Conservation (phyloP, 1,140 invertebrate genomes). For the Brachionus sp. region DNA sequence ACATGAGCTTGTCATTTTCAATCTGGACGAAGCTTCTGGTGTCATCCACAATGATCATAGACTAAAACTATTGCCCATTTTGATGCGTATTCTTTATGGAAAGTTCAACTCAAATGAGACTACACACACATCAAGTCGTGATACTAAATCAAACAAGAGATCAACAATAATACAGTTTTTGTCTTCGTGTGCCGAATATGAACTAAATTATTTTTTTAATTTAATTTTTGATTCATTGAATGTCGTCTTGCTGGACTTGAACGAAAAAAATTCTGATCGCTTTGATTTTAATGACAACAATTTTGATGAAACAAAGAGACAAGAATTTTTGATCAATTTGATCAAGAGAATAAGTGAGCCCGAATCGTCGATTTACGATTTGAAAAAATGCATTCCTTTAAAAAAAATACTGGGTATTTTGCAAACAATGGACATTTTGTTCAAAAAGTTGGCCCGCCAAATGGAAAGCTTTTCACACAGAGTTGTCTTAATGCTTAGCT, state of each 20-base stretch:
- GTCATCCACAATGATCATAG: conserved; percentile 71
- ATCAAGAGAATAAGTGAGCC: background rate
- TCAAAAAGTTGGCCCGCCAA: conserved; percentile 78
- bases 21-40: conserved; percentile 69
- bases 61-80: conserved; percentile 70
- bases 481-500: conserved; percentile 69
- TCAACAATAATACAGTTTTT: conserved; percentile 75
- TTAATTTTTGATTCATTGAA: conserved; percentile 76
- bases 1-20: conserved; percentile 74
- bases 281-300: conserved; percentile 35
- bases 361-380: conserved; percentile 47
- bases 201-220: conserved; percentile 73
- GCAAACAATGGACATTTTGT: conserved; percentile 72
- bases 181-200: conserved; percentile 71
- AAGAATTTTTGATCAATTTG: background rate
- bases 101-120: conserved; percentile 78
- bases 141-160: conserved; percentile 67
- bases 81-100: conserved; percentile 80
- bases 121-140: conserved; percentile 69
- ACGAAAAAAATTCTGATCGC: conserved; percentile 17
- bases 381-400: conserved; percentile 52
- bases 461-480: conserved; percentile 68
- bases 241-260: conserved; percentile 61
- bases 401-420: conserved; percentile 63
- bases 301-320: background rate